phyloP scores from a whole-genome alignment of 1,140 invertebrate species.

The Trachymyrmex septentrionalis region DNA sequence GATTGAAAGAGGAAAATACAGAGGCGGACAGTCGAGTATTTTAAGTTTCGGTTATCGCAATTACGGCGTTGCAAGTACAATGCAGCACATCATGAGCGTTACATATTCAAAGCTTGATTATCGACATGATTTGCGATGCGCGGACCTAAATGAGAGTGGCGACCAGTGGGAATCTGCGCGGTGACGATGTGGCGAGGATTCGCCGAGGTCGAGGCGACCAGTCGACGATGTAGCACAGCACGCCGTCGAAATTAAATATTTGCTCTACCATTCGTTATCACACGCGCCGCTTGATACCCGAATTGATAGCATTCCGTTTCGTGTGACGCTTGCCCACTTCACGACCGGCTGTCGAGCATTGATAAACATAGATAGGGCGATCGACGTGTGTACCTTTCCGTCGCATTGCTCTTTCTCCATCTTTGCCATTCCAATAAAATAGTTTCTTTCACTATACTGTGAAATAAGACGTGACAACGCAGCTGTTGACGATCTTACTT shows the following conservation, averaged over 20 bases:
- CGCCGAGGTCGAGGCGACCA: conserved; percentile 36
- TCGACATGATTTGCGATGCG: conserved; percentile 29
- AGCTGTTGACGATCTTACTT: background rate
- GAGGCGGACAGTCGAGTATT: background rate
- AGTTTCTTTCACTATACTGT: conserved; percentile 4
- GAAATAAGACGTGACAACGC: background rate
- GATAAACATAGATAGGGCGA: conserved; percentile 63
- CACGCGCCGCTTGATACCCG: conserved; percentile 68
- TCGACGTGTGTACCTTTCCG: conserved; percentile 51
- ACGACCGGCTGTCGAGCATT: conserved; percentile 22
- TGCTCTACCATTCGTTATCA: conserved; percentile 69
- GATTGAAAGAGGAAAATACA: background rate
- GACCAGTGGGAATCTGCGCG: background rate
- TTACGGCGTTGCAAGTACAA: conserved; percentile 36
- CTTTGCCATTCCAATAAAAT: conserved; percentile 1
- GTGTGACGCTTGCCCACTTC: conserved; percentile 38
- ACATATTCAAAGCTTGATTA: conserved; percentile 75
- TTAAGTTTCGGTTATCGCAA: conserved; percentile 4
- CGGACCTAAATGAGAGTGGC: conserved; percentile 12
- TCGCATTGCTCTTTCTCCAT: background rate
- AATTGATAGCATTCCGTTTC: conserved; percentile 75
- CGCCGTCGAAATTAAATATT: conserved; percentile 76
- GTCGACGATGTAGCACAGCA: conserved; percentile 43
- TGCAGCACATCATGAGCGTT: conserved; percentile 63
- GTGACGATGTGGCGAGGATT: background rate